Conservation (phyloP, 2,888 invertebrate genomes). For the Heliconius cydno region DNA sequence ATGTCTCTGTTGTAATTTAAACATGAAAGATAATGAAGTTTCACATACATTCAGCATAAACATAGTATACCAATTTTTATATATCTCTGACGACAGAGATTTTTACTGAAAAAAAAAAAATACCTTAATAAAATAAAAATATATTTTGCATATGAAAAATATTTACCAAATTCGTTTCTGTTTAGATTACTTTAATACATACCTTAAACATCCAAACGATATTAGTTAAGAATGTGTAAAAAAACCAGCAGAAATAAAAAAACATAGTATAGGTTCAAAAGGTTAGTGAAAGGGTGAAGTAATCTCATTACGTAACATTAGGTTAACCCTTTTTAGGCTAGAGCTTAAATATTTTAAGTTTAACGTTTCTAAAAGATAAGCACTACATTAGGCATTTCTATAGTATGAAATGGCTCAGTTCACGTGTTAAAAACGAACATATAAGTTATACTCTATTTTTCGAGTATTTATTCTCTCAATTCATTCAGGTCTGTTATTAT, state of each 20-base stretch:
- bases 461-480: too few relatives aligned
- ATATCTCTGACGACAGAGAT: too few relatives aligned
- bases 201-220: background rate
- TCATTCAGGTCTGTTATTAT: too few relatives aligned
- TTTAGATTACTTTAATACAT: too few relatives aligned
- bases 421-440: background rate
- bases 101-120: too few relatives aligned
- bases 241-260: background rate
- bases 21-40: too few relatives aligned
- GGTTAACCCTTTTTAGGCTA: slow-evolving; percentile 26
- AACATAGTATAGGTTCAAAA: background rate
- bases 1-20: too few relatives aligned
- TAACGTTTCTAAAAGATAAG: slow-evolving; percentile 15
- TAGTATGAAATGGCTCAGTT: background rate
- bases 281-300: slow-evolving; percentile 20
- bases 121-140: too few relatives aligned
- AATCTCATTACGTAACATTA: slow-evolving; percentile 12
- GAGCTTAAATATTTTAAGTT: slow-evolving; percentile 29
- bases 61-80: too few relatives aligned
- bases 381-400: background rate
- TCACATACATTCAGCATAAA: too few relatives aligned
- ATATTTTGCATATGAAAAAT: too few relatives aligned
- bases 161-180: too few relatives aligned
- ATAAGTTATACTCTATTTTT: background rate
- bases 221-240: background rate